phyloP scores from a whole-genome alignment of 2,113 vertebrate species.

The Coptodon rendalli region DNA sequence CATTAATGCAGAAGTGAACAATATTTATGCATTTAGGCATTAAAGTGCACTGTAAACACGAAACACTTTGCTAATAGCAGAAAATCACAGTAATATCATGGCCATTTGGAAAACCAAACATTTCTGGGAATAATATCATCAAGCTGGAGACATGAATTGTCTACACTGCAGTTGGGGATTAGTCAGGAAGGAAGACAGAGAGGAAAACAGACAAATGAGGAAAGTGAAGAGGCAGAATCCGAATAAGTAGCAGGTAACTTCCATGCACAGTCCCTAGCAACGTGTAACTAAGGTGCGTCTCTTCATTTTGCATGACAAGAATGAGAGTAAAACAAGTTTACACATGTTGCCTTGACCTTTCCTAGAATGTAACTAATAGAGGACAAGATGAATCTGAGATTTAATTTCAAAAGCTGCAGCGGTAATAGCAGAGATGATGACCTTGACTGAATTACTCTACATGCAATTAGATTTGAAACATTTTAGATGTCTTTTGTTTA shows the following conservation, averaged over 20 bases:
- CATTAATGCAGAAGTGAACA: neutral
- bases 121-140: neutral
- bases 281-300: neutral
- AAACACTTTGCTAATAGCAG: slow-evolving; percentile 13
- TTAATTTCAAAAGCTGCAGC: slow-evolving; percentile 28
- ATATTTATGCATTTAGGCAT: slow-evolving; percentile 11
- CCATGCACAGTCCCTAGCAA: neutral
- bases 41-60: slow-evolving; percentile 15
- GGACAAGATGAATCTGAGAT: neutral
- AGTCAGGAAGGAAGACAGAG: neutral
- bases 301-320: neutral
- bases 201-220: neutral
- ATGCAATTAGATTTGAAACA: slow-evolving; percentile 22
- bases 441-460: slow-evolving; percentile 2
- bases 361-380: slow-evolving; percentile 13
- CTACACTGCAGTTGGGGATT: neutral
- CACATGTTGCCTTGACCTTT: slow-evolving; percentile 31
- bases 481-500: slow-evolving; percentile 11
- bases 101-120: slow-evolving; percentile 3
- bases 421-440: slow-evolving; percentile 20
- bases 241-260: neutral
- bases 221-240: neutral
- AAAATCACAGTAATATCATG: neutral
- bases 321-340: slow-evolving; percentile 17
- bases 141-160: neutral